Base-by-base conservation (phyloP, 2,797 vertebrate species). In the Adelosebastes latens region DNA sequence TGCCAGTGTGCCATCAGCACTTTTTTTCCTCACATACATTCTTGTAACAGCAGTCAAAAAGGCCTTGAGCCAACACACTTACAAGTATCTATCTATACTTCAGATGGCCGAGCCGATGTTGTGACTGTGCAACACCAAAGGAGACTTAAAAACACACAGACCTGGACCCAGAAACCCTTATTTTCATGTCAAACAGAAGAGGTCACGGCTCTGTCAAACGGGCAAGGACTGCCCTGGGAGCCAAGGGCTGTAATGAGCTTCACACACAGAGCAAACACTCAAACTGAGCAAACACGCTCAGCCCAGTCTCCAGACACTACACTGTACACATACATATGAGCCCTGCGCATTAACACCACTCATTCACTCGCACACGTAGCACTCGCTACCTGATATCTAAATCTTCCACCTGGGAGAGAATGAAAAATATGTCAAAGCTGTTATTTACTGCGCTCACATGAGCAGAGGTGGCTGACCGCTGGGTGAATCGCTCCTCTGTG, bases 381-480 rank as follows among this genome's bases (percentile, higher is more conserved):
- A 20, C 85, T 88, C 83, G 12, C 86, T 91, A 86, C 86, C 81
- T 46, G 9, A 85, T 85, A 77, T 87, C 88, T 87, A 91, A 90
- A 93, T 90, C 89, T 94, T 91, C 86, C 90, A 93, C 92, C 88
- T 89, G 89, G 91, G 93, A 93, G 91, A 85, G 89, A 93, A 93
- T 94, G 87, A 93, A 94, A 92, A 90, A 91, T 79, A 70, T 89
- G 90, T 93, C 91, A 88, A 60, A 18, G 79, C 42, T 18, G 66
- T 91, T 92, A 92, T 94, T 94, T 93, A 92, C 86, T 75, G 75
- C 52, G 14, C 77, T 89, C 79, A 75, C 89, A 79, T 73, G 75
- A 82, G 84, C 79, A 79, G 79, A 89, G 92, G 94, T 92, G 81
- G 72, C 36, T 89, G 92, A 90, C 92, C 91, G 88, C 52, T 20